Evolutionary conservation across 2,113 vertebrate species (phyloP).

Genomic region (Anolis carolinensis): DNA sequence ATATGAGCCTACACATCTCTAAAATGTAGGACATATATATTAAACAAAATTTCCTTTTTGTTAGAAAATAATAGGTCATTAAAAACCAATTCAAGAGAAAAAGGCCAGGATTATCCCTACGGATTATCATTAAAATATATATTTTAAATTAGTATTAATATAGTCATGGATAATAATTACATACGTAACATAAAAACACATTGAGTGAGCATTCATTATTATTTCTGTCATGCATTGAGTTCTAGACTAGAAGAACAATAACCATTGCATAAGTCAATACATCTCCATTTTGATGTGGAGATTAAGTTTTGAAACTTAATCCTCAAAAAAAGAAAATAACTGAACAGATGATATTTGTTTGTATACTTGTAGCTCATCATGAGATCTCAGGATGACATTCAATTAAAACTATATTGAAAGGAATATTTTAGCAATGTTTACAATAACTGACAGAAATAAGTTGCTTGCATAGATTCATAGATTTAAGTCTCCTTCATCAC

Average conservation of each 20-base stretch:
- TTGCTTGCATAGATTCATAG: too few relatives aligned
- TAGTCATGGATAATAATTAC: background rate
- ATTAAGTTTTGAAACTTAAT: background rate
- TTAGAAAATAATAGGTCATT: slow-evolving; percentile 37
- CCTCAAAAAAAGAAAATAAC: background rate
- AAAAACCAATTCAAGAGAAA: slow-evolving; percentile 4
- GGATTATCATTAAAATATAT: slow-evolving; percentile 20
- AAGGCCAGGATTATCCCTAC: slow-evolving; percentile 1
- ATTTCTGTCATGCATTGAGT: background rate
- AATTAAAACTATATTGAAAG: too few relatives aligned
- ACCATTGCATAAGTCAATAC: background rate
- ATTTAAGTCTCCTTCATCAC: too few relatives aligned
- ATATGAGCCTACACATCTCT: slow-evolving; percentile 7
- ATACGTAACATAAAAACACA: slow-evolving; percentile 6
- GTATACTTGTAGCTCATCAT: too few relatives aligned
- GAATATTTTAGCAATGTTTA: too few relatives aligned
- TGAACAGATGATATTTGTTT: too few relatives aligned
- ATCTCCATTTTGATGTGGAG: background rate
- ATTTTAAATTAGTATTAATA: slow-evolving; percentile 23
- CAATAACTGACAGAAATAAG: too few relatives aligned
- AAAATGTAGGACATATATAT: slow-evolving; percentile 36
- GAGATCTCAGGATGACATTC: too few relatives aligned
- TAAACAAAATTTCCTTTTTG: slow-evolving; percentile 38
- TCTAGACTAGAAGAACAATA: slow-evolving; percentile 1
- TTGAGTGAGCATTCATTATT: slow-evolving; percentile 12